Conservation (phyloP, 2,888 invertebrate genomes). For the Lepidochrysops patricia region DNA sequence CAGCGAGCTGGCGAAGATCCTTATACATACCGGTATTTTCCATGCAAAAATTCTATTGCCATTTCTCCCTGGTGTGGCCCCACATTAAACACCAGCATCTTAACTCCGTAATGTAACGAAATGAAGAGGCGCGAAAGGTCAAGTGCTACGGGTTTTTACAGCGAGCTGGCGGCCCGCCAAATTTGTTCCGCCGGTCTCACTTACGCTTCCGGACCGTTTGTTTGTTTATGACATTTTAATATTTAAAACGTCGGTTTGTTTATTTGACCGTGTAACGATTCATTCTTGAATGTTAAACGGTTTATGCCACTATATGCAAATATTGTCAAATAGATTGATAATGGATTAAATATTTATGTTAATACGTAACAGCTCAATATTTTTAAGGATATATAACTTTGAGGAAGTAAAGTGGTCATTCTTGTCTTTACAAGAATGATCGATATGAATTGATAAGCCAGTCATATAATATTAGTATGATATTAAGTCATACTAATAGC, state of each 20-base stretch:
- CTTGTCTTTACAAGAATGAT: too few species aligned
- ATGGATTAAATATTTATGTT: too few species aligned
- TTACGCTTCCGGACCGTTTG: neutral
- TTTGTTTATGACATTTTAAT: conserved; percentile 1
- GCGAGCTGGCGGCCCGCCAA: neutral
- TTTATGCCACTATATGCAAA: neutral
- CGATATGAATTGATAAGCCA: too few species aligned
- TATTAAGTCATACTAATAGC: too few species aligned
- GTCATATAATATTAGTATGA: too few species aligned
- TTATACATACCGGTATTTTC: too few species aligned
- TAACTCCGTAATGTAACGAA: neutral
- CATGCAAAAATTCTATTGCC: too few species aligned
- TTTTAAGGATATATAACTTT: too few species aligned
- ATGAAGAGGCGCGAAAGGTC: neutral
- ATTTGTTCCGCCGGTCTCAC: neutral
- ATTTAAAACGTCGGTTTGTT: neutral
- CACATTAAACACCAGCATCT: neutral
- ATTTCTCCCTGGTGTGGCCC: neutral
- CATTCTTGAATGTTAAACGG: too few species aligned
- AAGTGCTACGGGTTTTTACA: neutral
- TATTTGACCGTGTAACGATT: neutral
- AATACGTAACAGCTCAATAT: too few species aligned
- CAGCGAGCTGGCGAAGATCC: neutral
- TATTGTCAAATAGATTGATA: neutral
- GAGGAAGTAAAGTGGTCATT: too few species aligned